Base-by-base conservation (phyloP, 1,140 invertebrate genomes). In the Aphidius gifuensis region DNA sequence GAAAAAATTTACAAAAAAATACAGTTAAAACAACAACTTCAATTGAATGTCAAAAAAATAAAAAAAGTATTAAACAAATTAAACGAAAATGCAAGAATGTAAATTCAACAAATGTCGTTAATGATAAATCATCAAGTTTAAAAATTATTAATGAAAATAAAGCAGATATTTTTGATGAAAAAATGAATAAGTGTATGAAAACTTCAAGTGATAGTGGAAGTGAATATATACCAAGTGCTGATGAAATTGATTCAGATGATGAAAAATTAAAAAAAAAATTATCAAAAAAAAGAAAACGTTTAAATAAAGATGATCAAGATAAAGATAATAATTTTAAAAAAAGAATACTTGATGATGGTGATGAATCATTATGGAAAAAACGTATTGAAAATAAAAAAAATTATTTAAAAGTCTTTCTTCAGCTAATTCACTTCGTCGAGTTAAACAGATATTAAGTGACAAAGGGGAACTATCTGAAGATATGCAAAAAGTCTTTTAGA, bases 261-360 rank as follows among this genome's bases (percentile, higher is more conserved):
- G 69, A 78, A 58, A 74, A 73, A 6, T 77, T 70, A 71, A 71
- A 67, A 64, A 69, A 49, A 54, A 50, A 48, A 32, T 61, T 58
- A 53, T 9, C 23, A 57, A 58, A 49, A 47, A 42, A 56, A 47
- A 40, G 40, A 43, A 49, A 3, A 44, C 47, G 8, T 7, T 53
- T n/a, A 7, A 50, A 6, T 21, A 32, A 23, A 9, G 32, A 58
- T 32, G 4, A 32, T 32, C 2, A 32, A 3, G 4, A 32, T 32
- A 32, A 32, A 32, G 23, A 32, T 32, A 16, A 16, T 16, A 16
- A 16, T 16, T 16, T 16, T 16, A 32, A 32, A 32, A 32, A 32
- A 32, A 32, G 23, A 82, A 83, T 85, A 65, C 73, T 83, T 54
- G 91, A 93, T 80, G 91, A 92, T 82, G 90, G 90, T 5, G 82